Percentiles rank a stretch among this genome's conserved stretches.
Evolutionary conservation across 2,888 invertebrate genomes (phyloP).

Genomic region (Anaspis maculata): DNA sequence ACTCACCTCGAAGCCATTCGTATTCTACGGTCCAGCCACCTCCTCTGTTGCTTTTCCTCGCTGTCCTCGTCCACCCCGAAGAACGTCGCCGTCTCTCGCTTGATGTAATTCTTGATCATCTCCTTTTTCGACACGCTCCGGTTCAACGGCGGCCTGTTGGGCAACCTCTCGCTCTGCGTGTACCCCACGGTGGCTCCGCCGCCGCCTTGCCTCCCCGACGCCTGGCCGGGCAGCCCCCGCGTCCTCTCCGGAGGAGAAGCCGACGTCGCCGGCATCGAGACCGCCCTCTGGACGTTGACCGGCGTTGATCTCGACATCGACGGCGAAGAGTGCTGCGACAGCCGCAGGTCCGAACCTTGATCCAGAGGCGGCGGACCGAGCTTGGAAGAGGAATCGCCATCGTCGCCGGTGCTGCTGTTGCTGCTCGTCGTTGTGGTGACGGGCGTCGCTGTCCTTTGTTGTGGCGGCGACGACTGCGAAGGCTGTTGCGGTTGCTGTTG

Average conservation of each 20-base stretch:
- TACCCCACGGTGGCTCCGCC: conserved; percentile 27
- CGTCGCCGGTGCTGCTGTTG: not conserved
- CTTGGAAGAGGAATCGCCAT: not conserved
- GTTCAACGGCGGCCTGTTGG: conserved; percentile 36
- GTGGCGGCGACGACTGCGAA: conserved; percentile 14
- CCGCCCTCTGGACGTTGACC: conserved; percentile 30
- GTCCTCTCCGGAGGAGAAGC: conserved; percentile 25
- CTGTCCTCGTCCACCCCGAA: conserved; percentile 76
- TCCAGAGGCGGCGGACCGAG: too few relatives aligned
- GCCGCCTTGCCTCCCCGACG: too few relatives aligned
- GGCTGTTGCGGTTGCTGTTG: conserved; percentile 17
- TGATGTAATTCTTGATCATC: conserved; percentile 56
- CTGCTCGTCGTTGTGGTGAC: conserved; percentile 13
- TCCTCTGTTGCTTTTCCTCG: conserved; percentile 61
- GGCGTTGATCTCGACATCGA: conserved; percentile 14
- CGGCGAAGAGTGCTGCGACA: conserved; percentile 16
- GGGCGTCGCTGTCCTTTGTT: conserved; percentile 30
- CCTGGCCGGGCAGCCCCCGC: conserved; percentile 12
- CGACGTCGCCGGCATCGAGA: conserved; percentile 28
- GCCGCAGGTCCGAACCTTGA: too few relatives aligned
- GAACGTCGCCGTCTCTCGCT: conserved; percentile 73
- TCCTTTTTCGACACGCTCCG: conserved; percentile 42
- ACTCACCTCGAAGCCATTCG: conserved; percentile 70
- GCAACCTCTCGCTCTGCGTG: conserved; percentile 37
- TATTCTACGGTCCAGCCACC: conserved; percentile 74